Evolutionary conservation across 2,888 invertebrate genomes (phyloP), one percentile per base, ranked within the genome.

Genomic region (Callosobruchus maculatus): DNA sequence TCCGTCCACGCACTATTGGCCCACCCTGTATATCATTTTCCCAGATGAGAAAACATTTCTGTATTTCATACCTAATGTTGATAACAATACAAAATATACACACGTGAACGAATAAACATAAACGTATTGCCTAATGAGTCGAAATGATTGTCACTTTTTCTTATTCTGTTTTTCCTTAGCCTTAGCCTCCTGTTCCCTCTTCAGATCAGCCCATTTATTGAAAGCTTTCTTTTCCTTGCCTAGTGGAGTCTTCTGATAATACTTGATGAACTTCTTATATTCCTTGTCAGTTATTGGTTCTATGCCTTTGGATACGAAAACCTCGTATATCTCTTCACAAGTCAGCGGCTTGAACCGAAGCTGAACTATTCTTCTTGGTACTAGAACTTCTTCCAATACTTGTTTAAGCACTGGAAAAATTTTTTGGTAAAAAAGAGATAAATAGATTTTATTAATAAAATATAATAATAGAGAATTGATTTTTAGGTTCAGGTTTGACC

Each of bases 291-390:
- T 87, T 18, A 84, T 88, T 0, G 86, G 85, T 0, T 86, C 85
- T 0, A 80, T 49, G 18, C 80, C 83, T 20, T 79, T 73, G 0
- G 74, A 71, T 21, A 90, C 22, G 9, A 92, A 85, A 20, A 86
- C 85, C 0, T 87, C 82, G 7, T 91, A 81, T 7, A 93, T 83
- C 82, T 92, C 92, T 2, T 79, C 67, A 0, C 88, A 89, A 0
- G 84, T 75, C 13, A 92, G 82, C 0, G 92, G 92, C 20, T 87
- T 88, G 73, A 87, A 87, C 70, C 22, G 87, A 20, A 92, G 82
- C 20, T 88, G 85, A n/a, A 90, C 87, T 21, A 91, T 85, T 69
- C 93, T 86, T 0, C 85, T 84, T 0, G 90, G 85, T 26, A 83
- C 84, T 76, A 92, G 75, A 2, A 91, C 82, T 20, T 80, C 83